Percentiles rank a stretch among this genome's conserved stretches.
Evolutionary conservation across 2,113 vertebrate genomes (phyloP).

Genomic region (Octodon degus): DNA sequence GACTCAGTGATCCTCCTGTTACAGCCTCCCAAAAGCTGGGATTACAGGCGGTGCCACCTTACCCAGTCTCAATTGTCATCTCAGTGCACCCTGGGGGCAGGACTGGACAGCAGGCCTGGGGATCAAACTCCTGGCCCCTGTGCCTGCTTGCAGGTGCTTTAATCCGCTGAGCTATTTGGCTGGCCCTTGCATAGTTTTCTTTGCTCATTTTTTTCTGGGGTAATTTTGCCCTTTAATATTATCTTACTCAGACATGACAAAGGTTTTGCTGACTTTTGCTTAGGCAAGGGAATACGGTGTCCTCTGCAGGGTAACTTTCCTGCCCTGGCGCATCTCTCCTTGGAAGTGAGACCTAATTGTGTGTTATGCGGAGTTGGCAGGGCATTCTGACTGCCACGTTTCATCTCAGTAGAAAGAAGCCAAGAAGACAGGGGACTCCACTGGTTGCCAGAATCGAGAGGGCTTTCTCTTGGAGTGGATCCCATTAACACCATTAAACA

Average conservation of each 20-base stretch:
- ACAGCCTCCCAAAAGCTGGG: too few relatives aligned
- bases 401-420: conserved; percentile 32
- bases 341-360: background rate
- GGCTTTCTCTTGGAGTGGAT: background rate
- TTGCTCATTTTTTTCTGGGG: background rate
- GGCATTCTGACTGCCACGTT: background rate
- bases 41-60: too few relatives aligned
- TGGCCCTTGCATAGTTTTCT: background rate
- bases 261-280: background rate
- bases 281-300: background rate
- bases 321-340: background rate
- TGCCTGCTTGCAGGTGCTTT: too few relatives aligned
- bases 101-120: too few relatives aligned
- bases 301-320: background rate
- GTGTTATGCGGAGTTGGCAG: background rate
- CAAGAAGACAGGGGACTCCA: background rate
- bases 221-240: conserved; percentile 41
- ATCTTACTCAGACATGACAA: background rate
- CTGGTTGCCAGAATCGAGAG: background rate
- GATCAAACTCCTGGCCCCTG: too few relatives aligned
- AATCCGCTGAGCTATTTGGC: too few relatives aligned
- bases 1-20: too few relatives aligned
- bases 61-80: too few relatives aligned
- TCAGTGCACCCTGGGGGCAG: too few relatives aligned
- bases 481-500: background rate